A percentile compares a stretch with the other conserved stretches of the same genome.
These are phyloP conservation scores for Platycheirus albimanus DNA, from an alignment of 2,888 invertebrate species.

Conservation along the genomic window DNA sequence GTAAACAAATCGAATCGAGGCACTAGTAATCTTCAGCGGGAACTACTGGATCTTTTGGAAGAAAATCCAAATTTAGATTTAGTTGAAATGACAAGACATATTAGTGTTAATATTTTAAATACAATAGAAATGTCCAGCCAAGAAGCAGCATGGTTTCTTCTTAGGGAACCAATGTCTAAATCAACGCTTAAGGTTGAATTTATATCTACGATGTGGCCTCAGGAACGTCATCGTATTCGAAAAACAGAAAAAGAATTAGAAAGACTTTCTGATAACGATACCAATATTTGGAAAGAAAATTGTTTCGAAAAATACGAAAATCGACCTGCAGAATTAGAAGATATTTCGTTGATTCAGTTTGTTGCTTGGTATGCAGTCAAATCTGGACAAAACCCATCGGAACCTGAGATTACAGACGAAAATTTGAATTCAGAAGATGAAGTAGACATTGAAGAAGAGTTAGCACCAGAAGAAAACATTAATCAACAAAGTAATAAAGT, in stretches of 20 bases:
- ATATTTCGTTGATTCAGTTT: neutral
- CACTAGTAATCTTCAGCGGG: conserved; percentile 11
- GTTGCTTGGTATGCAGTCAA: neutral
- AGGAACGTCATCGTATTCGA: neutral
- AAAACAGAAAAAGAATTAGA: neutral
- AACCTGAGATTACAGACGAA: no score
- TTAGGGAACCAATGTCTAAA: conserved; percentile 8
- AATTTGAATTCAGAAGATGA: no score
- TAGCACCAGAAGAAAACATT: no score
- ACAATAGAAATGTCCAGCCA: conserved; percentile 3
- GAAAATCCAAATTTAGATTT: conserved; percentile 1
- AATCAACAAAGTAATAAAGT: conserved; percentile 14
- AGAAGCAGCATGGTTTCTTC: conserved; percentile 31
- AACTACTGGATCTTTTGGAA: neutral
- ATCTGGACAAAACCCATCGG: no score
- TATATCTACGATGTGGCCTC: conserved; percentile 11
- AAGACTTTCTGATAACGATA: neutral
- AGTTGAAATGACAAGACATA: neutral
- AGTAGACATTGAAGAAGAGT: no score
- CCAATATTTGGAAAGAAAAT: conserved; percentile 23
- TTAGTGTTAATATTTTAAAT: neutral
- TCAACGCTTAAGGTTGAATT: neutral
- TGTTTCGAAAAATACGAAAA: conserved; percentile 6
- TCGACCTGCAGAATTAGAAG: neutral
- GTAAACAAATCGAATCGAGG: conserved; percentile 23